Conservation (phyloP, 2,797 vertebrate species). For the Huso huso region DNA sequence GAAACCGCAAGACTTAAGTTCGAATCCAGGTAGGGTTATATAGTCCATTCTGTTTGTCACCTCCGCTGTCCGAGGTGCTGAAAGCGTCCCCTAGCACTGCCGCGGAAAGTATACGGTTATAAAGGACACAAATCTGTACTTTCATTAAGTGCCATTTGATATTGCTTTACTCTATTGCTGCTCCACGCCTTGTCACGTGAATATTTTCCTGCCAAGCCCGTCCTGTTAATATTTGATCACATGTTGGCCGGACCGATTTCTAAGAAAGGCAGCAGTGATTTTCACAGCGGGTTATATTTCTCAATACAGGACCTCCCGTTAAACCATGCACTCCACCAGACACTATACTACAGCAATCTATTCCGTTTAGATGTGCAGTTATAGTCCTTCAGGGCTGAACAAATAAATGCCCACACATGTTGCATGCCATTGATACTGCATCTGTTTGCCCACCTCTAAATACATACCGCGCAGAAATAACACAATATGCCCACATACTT, state of each 20-base stretch:
- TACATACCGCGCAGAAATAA: conserved; percentile 45
- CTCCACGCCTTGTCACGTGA: conserved; percentile 82
- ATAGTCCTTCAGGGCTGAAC: conserved; percentile 40
- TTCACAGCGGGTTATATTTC: conserved; percentile 42
- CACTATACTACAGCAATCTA: conserved; percentile 37
- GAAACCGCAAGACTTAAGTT: conserved; percentile 52
- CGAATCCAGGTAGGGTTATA: conserved; percentile 58
- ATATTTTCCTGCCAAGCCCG: conserved; percentile 68
- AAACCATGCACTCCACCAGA: conserved; percentile 28
- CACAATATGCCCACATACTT: conserved; percentile 47
- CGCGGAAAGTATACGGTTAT: conserved; percentile 43
- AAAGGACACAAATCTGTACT: conserved; percentile 61
- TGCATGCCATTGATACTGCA: conserved; percentile 48
- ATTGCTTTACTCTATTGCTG: conserved; percentile 64
- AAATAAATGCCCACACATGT: conserved; percentile 60
- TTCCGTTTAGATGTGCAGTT: conserved; percentile 35
- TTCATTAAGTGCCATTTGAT: conserved; percentile 77
- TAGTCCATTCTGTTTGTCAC: conserved; percentile 63
- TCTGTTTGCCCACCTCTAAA: conserved; percentile 31
- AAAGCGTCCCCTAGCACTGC: conserved; percentile 60
- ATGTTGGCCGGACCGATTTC: conserved; percentile 74
- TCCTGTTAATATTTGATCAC: conserved; percentile 83
- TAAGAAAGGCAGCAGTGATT: conserved; percentile 50
- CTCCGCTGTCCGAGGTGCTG: conserved; percentile 91
- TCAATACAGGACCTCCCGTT: conserved; percentile 22